Evolutionary conservation across 2,888 invertebrate genomes (phyloP).

Genomic region (Cryptophagus acutangulus): DNA sequence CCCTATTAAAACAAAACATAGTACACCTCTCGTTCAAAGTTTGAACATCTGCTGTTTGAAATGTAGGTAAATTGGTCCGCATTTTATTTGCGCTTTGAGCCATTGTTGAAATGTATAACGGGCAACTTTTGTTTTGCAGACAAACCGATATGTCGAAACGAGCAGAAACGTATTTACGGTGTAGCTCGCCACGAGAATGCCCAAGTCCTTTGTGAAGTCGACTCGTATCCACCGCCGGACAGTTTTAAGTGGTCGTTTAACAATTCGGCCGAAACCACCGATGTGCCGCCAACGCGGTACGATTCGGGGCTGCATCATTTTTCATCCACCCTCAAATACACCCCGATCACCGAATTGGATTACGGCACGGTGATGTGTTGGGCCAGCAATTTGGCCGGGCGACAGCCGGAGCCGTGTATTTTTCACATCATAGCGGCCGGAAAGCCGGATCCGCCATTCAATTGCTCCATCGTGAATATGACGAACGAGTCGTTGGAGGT

Average conservation of each 20-base stretch:
- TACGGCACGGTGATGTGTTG: slow-evolving; percentile 68
- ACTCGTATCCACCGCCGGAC: slow-evolving; percentile 77
- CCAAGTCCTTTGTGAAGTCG: slow-evolving; percentile 75
- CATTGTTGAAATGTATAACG: slow-evolving; percentile 2
- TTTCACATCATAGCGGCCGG: slow-evolving; percentile 74
- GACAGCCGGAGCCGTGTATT: slow-evolving; percentile 68
- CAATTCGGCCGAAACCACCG: slow-evolving; percentile 76
- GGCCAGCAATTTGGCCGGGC: slow-evolving; percentile 66
- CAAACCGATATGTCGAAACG: slow-evolving; percentile 74
- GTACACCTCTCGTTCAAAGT: too few relatives aligned
- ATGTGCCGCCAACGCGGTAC: slow-evolving; percentile 67
- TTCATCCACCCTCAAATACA: slow-evolving; percentile 68
- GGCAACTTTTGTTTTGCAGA: slow-evolving; percentile 52
- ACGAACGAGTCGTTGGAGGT: slow-evolving; percentile 74
- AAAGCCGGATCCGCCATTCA: slow-evolving; percentile 71
- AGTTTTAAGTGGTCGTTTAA: slow-evolving; percentile 87
- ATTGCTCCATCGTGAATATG: slow-evolving; percentile 71
- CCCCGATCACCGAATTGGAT: slow-evolving; percentile 69
- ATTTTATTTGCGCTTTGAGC: too few relatives aligned
- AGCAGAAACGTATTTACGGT: slow-evolving; percentile 74
- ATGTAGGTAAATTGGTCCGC: too few relatives aligned
- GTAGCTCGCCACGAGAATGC: slow-evolving; percentile 78
- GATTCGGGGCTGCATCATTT: slow-evolving; percentile 51
- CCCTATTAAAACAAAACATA: too few relatives aligned
- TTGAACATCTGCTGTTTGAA: too few relatives aligned